Conservation (phyloP, 2,888 invertebrate genomes). For the Cinara cedri region DNA sequence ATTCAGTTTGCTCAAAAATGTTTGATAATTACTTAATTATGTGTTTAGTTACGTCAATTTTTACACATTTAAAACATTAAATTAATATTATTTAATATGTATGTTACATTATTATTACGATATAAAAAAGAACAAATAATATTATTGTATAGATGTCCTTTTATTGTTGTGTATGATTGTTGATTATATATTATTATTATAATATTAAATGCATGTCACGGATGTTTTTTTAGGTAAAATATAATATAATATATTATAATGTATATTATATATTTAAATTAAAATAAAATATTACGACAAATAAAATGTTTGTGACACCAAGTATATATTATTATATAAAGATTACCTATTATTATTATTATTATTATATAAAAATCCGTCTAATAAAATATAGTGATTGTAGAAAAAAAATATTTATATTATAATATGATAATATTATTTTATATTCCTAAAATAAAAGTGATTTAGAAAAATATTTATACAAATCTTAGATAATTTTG, state of each 20-base stretch:
- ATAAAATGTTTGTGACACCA: constrained; percentile 27
- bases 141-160: constrained; percentile 48
- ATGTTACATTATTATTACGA: constrained; percentile 25
- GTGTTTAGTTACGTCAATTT: constrained; percentile 56
- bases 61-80: constrained; percentile 45
- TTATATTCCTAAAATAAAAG: constrained; percentile 45
- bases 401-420: constrained; percentile 21
- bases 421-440: constrained; percentile 32
- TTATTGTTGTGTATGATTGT: constrained; percentile 55
- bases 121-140: constrained; percentile 22
- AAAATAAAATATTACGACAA: constrained; percentile 43
- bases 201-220: constrained; percentile 31
- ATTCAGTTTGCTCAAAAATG: constrained; percentile 55
- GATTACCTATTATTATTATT: constrained; percentile 3
- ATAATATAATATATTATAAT: too few relatives aligned
- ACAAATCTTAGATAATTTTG: too few relatives aligned
- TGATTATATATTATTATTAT: constrained; percentile 11
- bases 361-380: constrained; percentile 37
- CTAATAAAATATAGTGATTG: constrained; percentile 8
- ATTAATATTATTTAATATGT: constrained; percentile 11
- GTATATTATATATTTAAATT: constrained; percentile 34
- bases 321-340: constrained; percentile 13
- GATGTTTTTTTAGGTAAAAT: constrained; percentile 44
- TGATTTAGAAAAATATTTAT: constrained; percentile 10
- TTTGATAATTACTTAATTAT: constrained; percentile 42